Evolutionary conservation across 2,888 invertebrate genomes (phyloP), one percentile per base, ranked within the genome.

Genomic region (Drosophila diplacantha): DNA sequence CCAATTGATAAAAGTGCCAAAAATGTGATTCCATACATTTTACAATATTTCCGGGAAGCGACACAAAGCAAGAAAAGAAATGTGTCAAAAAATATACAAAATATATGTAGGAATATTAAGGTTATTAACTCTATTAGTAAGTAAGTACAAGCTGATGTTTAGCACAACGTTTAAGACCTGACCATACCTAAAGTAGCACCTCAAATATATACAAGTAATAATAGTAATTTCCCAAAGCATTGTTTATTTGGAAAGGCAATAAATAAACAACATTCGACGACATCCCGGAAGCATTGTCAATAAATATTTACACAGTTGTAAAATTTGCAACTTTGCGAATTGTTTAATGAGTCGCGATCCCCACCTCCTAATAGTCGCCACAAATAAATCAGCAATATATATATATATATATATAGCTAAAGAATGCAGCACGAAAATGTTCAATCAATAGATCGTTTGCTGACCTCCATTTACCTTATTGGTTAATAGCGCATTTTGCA

Each of bases 331-430:
- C 65, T 44, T 49, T 29, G 44, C 44, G 9, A 57, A 58, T 32
- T 44, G 37, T 44, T 58, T 61, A 56, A 73, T 71, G 63, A 56
- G 35, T 32, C 29, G 29, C 37, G 11, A 61, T 63, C 37, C 43
- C 12, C 35, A 8, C 50, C 29, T 38, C 18, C 55, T 32, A 52
- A 52, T 53, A 44, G 5, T 51, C 44, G 44, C 71, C 69, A 56
- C 47, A 74, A 50, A 72, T 65, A 72, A 77, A 74, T 76, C 68
- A 59, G 46, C 64, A 56, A 20, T 51, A 12, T 38, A 61, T 38
- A 58, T 37, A 52, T 38, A 35, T 38, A 58, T 29, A 61, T 29
- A 52, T 38, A 61, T 37, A 51, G 20, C 26, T 29, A 46, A 29
- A 31, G 37, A 54, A 63, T 56, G 56, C 22, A 44, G 26, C 44